Conservation (phyloP, 92 coral and sea anemone species). For the Epizoanthus fatuus region DNA sequence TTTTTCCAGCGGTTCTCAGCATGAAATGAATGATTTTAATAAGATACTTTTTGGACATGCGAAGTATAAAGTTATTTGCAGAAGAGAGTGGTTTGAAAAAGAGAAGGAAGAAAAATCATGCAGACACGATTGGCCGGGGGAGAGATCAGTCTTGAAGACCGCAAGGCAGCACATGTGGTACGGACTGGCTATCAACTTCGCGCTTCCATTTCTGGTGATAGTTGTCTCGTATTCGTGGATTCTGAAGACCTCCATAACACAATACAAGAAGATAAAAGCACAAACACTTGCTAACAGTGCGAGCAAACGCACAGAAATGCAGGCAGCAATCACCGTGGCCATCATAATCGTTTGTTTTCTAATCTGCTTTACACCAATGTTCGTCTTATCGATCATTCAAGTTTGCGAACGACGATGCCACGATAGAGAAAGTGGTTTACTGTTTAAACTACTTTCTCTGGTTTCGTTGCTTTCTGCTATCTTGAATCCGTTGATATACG, state of each 20-base stretch:
- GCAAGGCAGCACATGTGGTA: constrained; percentile 10
- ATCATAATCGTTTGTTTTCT: constrained; percentile 20
- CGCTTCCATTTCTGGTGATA: constrained; percentile 19
- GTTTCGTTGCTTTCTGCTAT: constrained; percentile 23
- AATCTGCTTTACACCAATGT: constrained; percentile 25
- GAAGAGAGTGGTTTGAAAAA: constrained; percentile 8
- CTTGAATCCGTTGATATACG: neutral
- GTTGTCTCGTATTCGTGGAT: constrained; percentile 21
- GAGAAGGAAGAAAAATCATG: neutral
- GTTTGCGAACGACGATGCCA: constrained; percentile 9
- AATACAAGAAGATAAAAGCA: constrained; percentile 24
- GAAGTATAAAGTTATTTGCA: constrained; percentile 4
- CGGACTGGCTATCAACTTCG: constrained; percentile 10
- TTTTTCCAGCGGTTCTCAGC: neutral
- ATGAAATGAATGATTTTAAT: constrained; percentile 29
- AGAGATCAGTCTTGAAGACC: neutral
- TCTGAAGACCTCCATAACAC: constrained; percentile 26
- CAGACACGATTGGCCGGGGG: neutral
- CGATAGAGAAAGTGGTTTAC: neutral
- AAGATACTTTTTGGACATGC: neutral
- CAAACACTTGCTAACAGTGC: constrained; percentile 1
- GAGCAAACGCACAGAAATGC: constrained; percentile 5
- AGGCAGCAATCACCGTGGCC: constrained; percentile 12
- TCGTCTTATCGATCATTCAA: neutral
- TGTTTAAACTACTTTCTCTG: neutral